Evolutionary conservation across 2,113 vertebrate genomes (phyloP).

Genomic region (Nettapus auritus): DNA sequence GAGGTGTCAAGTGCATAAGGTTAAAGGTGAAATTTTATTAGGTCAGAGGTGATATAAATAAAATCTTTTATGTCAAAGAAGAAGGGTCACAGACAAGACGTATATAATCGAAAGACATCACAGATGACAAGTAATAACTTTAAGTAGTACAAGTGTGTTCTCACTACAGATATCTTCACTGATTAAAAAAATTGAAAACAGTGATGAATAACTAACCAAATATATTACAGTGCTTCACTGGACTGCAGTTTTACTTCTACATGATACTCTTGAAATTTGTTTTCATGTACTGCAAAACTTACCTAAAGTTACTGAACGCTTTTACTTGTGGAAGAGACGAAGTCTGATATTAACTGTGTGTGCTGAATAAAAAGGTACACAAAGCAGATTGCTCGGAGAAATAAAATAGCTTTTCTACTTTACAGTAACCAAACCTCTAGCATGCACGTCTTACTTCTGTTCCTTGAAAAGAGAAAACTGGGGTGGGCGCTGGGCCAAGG

Average conservation of each 20-base stretch:
- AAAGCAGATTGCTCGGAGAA: background rate
- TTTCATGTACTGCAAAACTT: background rate
- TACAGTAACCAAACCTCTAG: background rate
- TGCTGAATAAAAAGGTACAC: background rate
- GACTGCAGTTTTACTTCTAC: background rate
- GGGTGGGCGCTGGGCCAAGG: background rate
- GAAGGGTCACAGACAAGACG: constrained; percentile 67
- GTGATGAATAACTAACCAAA: constrained; percentile 37
- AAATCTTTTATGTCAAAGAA: constrained; percentile 77
- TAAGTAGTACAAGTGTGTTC: constrained; percentile 75
- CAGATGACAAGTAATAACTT: constrained; percentile 88
- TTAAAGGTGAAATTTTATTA: constrained; percentile 84
- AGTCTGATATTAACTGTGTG: background rate
- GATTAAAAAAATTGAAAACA: constrained; percentile 69
- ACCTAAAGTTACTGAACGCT: background rate
- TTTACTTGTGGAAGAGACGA: background rate
- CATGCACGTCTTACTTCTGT: background rate
- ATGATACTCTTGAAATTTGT: background rate
- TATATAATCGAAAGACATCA: constrained; percentile 79
- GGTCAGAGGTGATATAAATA: constrained; percentile 83
- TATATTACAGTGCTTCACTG: background rate
- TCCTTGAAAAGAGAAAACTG: background rate
- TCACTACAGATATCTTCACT: constrained; percentile 53
- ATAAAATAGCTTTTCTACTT: background rate
- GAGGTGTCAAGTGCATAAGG: constrained; percentile 75